Evolutionary conservation across 2,888 invertebrate genomes (phyloP), one percentile per base, ranked within the genome.

Genomic region (Atherix ibis): DNA sequence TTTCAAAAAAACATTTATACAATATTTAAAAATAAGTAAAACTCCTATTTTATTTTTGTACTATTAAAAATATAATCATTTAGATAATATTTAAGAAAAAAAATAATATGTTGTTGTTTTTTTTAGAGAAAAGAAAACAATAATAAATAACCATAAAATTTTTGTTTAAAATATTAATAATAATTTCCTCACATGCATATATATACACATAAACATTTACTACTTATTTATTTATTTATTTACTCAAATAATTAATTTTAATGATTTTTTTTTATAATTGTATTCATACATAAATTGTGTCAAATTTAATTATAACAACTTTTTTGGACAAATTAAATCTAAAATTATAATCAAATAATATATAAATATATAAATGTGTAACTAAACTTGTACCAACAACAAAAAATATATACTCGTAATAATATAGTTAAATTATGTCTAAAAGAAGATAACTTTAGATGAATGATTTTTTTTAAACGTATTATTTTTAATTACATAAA

Each of bases 1-100:
- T n/a, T n/a, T 53, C 57, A 52, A 40, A 38, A 39, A 35, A 35
- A 35, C 34, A 34, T 37, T 29, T 34, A 30, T 24, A 32, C n/a
- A n/a, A n/a, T n/a, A n/a, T n/a, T n/a, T 29, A 34, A 16, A 16
- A 22, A 29, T 28, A 34, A n/a, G 13, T 24, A 38, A 34, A 27
- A 16, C 4, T 9, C 12, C 9, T 27, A 31, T 36, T 27, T 17
- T 14, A 9, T 32, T 15, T 26, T 33, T 27, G 18, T 36, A 27
- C 27, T 18, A 32, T 32, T 8, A 22, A 22, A 22, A 22, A 22
- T 22, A 22, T 22, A 22, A 22, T 31, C 18, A 27, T 32, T 18
- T 31, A 31, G 12, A 36, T 27, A 36, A 14, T 17, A 31, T 31
- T 27, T 36, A 26, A 27, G 27, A 31, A 36, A 31, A 25, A 27